phyloP scores from a whole-genome alignment of 1,140 invertebrate species.

The Zelostemma sp. region DNA sequence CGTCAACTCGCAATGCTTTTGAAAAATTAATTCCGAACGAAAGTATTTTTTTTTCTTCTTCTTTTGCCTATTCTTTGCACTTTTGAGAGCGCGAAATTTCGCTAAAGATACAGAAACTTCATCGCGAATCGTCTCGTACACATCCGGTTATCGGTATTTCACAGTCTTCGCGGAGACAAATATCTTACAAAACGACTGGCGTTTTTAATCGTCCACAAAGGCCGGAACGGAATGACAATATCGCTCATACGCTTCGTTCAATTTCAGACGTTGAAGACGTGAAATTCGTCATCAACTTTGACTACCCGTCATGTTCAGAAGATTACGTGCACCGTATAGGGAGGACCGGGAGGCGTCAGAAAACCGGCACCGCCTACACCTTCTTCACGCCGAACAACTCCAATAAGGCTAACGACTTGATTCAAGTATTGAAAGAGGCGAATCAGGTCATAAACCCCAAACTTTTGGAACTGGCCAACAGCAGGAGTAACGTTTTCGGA shows the following conservation, averaged over 20 bases:
- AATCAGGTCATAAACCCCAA: constrained; percentile 91
- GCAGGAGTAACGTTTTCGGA: constrained; percentile 59
- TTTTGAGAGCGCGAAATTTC: constrained; percentile 29
- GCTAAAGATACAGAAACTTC: constrained; percentile 13
- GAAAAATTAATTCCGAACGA: neutral
- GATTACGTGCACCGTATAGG: constrained; percentile 99
- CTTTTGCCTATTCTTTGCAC: neutral
- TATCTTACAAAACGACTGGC: constrained; percentile 31
- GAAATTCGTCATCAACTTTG: constrained; percentile 99
- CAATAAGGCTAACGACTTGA: constrained; percentile 92
- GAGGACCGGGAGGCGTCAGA: constrained; percentile 93
- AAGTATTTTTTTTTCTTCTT: neutral
- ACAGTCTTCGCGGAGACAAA: constrained; percentile 20
- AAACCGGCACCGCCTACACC: constrained; percentile 98
- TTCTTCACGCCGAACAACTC: constrained; percentile 96
- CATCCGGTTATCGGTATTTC: constrained; percentile 23
- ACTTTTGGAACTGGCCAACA: constrained; percentile 75
- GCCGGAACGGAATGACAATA: neutral
- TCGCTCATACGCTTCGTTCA: constrained; percentile 38
- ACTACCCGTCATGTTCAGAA: constrained; percentile 98
- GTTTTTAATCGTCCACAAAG: constrained; percentile 16
- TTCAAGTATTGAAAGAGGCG: constrained; percentile 93
- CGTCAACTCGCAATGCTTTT: no score
- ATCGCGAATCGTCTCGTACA: constrained; percentile 25
- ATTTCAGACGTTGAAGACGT: constrained; percentile 98